These are phyloP conservation scores for Prenolepis imparis DNA, from an alignment of 2,888 invertebrate species.

Conservation along the genomic window DNA sequence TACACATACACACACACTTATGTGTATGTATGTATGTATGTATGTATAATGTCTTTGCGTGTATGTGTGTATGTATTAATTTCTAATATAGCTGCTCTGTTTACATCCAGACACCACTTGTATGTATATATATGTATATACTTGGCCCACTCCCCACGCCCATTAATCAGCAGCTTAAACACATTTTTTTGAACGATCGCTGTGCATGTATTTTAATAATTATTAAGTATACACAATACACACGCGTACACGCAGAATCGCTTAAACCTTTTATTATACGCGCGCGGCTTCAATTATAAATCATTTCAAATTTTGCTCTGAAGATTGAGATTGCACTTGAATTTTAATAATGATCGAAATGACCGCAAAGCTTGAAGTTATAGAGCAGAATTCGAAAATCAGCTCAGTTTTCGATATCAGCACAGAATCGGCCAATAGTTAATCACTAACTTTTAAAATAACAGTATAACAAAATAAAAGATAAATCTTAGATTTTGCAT, in stretches of 20 bases:
- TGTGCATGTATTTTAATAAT: constrained; percentile 27
- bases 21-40: no score
- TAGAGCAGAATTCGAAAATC: background rate
- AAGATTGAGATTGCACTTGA: background rate
- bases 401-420: background rate
- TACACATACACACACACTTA: no score
- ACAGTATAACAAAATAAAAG: background rate
- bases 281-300: background rate
- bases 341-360: background rate
- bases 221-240: constrained; percentile 38
- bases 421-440: background rate
- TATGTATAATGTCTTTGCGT: no score
- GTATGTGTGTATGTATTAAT: background rate
- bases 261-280: background rate
- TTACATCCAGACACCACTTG: background rate
- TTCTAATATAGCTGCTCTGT: background rate
- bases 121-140: background rate
- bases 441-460: background rate
- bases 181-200: constrained; percentile 30
- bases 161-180: constrained; percentile 41
- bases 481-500: background rate
- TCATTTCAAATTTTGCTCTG: background rate
- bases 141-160: constrained; percentile 11
- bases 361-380: background rate
- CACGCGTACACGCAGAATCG: background rate